These are phyloP conservation scores for Porites lobata DNA, from an alignment of 92 coral and sea anemone species.

Conservation along the genomic window DNA sequence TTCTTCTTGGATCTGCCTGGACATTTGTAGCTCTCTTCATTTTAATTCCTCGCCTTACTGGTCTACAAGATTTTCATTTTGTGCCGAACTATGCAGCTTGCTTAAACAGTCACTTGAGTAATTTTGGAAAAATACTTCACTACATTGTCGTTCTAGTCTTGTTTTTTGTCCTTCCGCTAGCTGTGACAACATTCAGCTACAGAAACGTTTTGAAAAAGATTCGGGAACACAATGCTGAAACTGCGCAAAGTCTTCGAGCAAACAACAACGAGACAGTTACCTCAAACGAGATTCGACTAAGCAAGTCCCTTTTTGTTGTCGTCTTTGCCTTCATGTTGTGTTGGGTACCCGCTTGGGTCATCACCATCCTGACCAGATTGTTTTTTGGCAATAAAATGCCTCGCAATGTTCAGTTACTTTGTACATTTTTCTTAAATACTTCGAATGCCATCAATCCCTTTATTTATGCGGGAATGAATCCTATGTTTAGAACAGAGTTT, in stretches of 20 bases:
- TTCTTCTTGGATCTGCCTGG: background rate
- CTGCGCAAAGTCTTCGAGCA: background rate
- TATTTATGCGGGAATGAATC: constrained; percentile 7
- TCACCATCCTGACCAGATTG: background rate
- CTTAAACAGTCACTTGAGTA: background rate
- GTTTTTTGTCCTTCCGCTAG: background rate
- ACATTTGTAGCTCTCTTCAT: background rate
- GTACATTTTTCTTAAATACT: background rate
- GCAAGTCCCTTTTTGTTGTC: background rate
- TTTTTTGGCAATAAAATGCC: background rate
- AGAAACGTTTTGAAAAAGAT: background rate
- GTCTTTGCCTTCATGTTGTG: constrained; percentile 10
- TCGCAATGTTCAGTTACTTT: background rate
- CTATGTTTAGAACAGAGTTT: background rate
- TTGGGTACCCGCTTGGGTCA: background rate
- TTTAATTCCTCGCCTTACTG: background rate
- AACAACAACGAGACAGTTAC: background rate
- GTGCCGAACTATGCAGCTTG: constrained; percentile 2
- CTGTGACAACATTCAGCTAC: background rate
- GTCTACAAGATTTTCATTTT: background rate
- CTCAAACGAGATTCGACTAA: background rate
- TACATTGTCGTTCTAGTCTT: background rate
- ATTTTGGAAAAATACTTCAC: background rate
- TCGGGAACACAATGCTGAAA: background rate
- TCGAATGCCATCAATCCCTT: background rate